Conservation (phyloP, 2,888 invertebrate species). For the Melangyna quadrimaculata region DNA sequence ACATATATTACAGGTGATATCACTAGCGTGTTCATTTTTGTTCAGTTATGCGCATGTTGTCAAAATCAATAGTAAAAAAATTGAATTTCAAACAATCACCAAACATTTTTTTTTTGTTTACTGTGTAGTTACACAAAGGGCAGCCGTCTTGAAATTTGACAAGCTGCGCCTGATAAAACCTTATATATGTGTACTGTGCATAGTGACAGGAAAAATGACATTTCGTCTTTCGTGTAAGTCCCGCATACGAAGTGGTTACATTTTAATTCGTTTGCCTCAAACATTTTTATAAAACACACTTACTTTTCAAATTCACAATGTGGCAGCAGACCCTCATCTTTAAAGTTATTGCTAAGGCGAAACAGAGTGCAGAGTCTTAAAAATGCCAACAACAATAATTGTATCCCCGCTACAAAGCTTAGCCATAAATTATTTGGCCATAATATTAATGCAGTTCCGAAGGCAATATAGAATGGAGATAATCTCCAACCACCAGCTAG, state of each 20-base stretch:
- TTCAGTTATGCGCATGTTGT: no score
- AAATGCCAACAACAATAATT: slow-evolving; percentile 81
- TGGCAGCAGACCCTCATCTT: slow-evolving; percentile 79
- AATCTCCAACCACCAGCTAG: slow-evolving; percentile 78
- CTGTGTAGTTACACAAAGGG: no score
- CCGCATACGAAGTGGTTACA: background rate
- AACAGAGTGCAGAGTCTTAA: slow-evolving; percentile 80
- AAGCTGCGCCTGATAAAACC: no score
- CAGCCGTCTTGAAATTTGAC: no score
- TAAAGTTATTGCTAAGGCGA: slow-evolving; percentile 75
- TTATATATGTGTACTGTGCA: no score
- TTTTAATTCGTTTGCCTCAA: background rate
- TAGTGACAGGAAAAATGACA: no score
- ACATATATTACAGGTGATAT: no score
- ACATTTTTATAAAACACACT: slow-evolving; percentile 16
- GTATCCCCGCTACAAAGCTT: slow-evolving; percentile 82
- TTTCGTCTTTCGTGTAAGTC: no score
- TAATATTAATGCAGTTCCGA: slow-evolving; percentile 78
- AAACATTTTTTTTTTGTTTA: no score
- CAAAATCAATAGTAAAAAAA: no score
- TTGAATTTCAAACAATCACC: no score
- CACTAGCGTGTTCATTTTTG: no score
- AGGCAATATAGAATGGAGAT: slow-evolving; percentile 77
- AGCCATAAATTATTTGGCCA: slow-evolving; percentile 82
- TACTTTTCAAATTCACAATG: slow-evolving; percentile 80